Conservation (phyloP, 2,113 vertebrate species). For the Perca fluviatilis region DNA sequence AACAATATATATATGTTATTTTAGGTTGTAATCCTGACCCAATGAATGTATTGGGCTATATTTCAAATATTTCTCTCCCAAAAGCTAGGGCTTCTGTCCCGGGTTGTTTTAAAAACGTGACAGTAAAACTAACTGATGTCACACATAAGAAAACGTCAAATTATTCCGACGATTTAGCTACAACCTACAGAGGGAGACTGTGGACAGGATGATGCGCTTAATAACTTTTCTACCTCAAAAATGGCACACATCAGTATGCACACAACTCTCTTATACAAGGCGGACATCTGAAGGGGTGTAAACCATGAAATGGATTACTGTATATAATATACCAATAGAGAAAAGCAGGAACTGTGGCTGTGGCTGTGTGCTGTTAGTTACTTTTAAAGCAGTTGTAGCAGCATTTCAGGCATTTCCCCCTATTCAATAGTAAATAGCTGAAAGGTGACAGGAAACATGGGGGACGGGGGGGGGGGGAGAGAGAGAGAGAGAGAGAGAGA, state of each 20-base stretch:
- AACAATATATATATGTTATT: background rate
- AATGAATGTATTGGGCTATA: background rate
- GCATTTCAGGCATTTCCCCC: slow-evolving; percentile 3
- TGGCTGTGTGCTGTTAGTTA: background rate
- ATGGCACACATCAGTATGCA: background rate
- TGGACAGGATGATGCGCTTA: no score
- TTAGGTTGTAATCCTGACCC: background rate
- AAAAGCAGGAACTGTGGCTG: background rate
- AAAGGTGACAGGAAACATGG: slow-evolving; percentile 22
- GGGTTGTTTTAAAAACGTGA: background rate
- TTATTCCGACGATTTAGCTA: background rate
- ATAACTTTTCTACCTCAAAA: background rate
- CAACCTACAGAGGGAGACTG: background rate
- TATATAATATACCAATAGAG: no score
- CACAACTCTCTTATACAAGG: background rate
- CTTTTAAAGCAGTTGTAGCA: background rate
- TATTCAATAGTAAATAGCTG: slow-evolving; percentile 1
- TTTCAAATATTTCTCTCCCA: no score
- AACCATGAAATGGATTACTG: background rate
- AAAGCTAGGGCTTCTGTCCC: background rate
- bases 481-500: no score
- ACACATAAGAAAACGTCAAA: background rate
- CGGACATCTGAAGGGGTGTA: background rate
- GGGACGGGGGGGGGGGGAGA: no score
- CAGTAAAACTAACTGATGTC: background rate